phyloP scores from a whole-genome alignment of 2,888 invertebrate genomes.

The Drosophila neonasuta region DNA sequence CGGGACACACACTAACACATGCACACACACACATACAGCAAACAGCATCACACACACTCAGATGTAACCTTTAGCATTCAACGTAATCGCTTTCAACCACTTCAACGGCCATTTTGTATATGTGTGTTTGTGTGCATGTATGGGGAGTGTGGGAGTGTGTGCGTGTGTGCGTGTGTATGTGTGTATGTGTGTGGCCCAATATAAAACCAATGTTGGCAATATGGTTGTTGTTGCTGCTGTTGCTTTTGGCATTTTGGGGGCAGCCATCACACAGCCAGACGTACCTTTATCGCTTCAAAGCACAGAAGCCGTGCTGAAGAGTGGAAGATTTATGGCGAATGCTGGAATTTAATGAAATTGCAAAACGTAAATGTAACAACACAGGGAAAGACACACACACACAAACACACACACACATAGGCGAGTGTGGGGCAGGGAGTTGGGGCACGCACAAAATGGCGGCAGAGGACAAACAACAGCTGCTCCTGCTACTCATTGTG shows the following conservation, averaged over 20 bases:
- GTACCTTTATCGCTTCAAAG: constrained; percentile 77
- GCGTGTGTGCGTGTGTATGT: constrained; percentile 32
- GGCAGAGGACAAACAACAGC: constrained; percentile 77
- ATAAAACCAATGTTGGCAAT: constrained; percentile 55
- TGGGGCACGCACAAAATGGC: constrained; percentile 71
- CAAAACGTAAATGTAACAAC: constrained; percentile 82
- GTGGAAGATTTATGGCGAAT: constrained; percentile 82
- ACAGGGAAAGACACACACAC: constrained; percentile 22
- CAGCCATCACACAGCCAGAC: constrained; percentile 58
- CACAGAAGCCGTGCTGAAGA: constrained; percentile 79
- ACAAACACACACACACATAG: constrained; percentile 26
- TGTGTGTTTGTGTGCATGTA: constrained; percentile 25
- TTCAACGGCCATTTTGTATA: constrained; percentile 72
- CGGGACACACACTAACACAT: constrained; percentile 53
- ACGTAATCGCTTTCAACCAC: constrained; percentile 75
- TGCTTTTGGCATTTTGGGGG: constrained; percentile 62
- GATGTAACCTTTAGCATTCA: constrained; percentile 74
- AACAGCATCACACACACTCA: constrained; percentile 23
- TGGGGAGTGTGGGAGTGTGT: constrained; percentile 18
- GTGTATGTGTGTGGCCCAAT: constrained; percentile 54
- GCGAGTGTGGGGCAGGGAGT: constrained; percentile 16
- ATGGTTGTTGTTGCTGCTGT: constrained; percentile 28
- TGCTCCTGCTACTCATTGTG: constrained; percentile 53
- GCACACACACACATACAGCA: constrained; percentile 31
- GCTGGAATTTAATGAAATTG: constrained; percentile 83